phyloP scores from a whole-genome alignment of 2,888 invertebrate species.

The Microctonus brassicae region DNA sequence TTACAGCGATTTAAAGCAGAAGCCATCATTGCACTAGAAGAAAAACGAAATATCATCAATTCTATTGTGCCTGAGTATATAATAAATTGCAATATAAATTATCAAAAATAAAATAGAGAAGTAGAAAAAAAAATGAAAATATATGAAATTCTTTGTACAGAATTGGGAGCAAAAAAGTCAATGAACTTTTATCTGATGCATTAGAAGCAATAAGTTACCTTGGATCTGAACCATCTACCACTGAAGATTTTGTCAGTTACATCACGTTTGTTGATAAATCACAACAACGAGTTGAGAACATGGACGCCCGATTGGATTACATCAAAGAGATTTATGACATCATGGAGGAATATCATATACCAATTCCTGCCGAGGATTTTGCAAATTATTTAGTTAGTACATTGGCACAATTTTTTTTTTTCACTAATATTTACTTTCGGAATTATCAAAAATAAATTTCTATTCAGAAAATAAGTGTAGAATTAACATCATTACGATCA shows the following conservation, averaged over 20 bases:
- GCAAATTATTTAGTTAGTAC: conserved; percentile 72
- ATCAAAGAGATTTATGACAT: conserved; percentile 87
- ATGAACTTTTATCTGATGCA: conserved; percentile 71
- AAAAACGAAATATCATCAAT: conserved; percentile 78
- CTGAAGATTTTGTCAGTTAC: conserved; percentile 80
- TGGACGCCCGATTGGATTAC: conserved; percentile 83
- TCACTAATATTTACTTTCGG: background rate
- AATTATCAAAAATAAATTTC: background rate
- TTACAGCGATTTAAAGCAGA: conserved; percentile 80
- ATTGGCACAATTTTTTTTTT: background rate
- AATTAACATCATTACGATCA: conserved; percentile 76
- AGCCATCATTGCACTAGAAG: conserved; percentile 79
- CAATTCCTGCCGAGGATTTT: conserved; percentile 80
- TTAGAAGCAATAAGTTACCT: conserved; percentile 75
- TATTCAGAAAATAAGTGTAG: conserved; percentile 73
- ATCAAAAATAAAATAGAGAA: no score
- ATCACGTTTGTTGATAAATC: conserved; percentile 80
- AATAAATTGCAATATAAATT: background rate
- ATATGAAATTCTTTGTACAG: conserved; percentile 63
- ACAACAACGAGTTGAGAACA: conserved; percentile 76
- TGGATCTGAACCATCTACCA: conserved; percentile 77
- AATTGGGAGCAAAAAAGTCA: conserved; percentile 76
- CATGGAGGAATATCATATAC: conserved; percentile 84
- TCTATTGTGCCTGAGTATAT: conserved; percentile 77
- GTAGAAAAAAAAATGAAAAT: no score